A percentile compares a stretch with the other conserved stretches of the same genome.
Conservation (phyloP, 2,888 invertebrate genomes). For the Lamellibrachia satsuma region DNA sequence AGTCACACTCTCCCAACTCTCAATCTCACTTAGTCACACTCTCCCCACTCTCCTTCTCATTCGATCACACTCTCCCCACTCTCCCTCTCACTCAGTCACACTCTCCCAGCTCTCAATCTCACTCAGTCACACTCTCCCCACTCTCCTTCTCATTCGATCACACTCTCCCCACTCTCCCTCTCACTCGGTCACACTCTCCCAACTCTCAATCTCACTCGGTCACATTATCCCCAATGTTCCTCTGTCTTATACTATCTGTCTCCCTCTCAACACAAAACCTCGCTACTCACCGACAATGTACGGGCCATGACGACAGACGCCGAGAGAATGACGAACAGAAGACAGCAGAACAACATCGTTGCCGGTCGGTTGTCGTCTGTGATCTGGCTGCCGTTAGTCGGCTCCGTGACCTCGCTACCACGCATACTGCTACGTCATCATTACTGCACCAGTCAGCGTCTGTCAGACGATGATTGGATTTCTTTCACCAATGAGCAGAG, state of each 20-base stretch:
- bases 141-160: too few relatives aligned
- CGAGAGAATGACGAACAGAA: neutral
- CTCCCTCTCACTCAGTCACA: too few relatives aligned
- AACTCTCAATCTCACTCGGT: too few relatives aligned
- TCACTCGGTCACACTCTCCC: neutral
- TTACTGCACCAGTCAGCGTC: neutral
- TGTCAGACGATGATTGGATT: neutral
- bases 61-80: too few relatives aligned
- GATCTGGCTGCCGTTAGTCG: neutral
- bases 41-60: too few relatives aligned
- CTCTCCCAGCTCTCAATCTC: neutral
- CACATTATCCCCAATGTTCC: neutral
- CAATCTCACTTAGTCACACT: too few relatives aligned
- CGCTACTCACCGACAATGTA: neutral
- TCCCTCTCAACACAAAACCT: neutral
- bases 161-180: neutral
- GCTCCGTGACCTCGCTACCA: neutral
- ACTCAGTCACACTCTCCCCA: neutral
- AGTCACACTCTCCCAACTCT: too few relatives aligned
- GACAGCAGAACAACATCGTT: neutral
- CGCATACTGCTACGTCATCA: neutral
- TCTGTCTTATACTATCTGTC: neutral
- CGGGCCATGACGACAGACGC: neutral
- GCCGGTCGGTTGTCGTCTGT: neutral
- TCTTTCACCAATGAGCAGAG: neutral